Base-by-base conservation (phyloP, 2,113 vertebrate species). In the Mastomys natalensis region DNA sequence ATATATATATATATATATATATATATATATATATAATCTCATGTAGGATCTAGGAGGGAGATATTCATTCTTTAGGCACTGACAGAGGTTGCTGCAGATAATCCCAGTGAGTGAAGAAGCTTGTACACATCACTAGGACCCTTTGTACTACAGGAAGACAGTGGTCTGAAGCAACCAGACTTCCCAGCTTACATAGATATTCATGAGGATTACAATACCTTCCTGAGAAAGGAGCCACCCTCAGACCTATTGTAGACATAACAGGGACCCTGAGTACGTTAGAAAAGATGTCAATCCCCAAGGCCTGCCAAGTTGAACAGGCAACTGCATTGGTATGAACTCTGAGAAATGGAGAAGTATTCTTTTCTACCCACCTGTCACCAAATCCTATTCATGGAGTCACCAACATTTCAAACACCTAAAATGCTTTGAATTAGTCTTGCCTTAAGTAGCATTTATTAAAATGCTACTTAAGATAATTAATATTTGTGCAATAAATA, bases 371-470 rank as follows among this genome's bases (percentile, higher is more conserved):
- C 8, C 2, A 64, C 22, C 40, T 66, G 84, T 6, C 64, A 29
- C 60, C 37, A 87, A 88, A 48, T 51, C 40, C n/a, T 55, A 89
- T n/a, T 85, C 93, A 60, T 43, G 58, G 70, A 37, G 8, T 76
- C 86, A 58, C 68, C 73, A 78, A 64, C 12, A 80, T 55, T 70
- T n/a, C 60, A 87, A 94, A 73, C 51, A 58, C 7, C 37, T 26
- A 40, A 92, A 72, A 76, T 68, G 24, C 48, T 73, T 58, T 90
- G 13, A 95, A 70, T 58, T 45, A 68, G 22, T 21, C 77, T 94
- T 78, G 48, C 40, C 40, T 92, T n/a, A n/a, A n/a, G n/a, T n/a
- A n/a, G n/a, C n/a, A n/a, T 15, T 80, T 72, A 34, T 85, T 88
- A 89, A 96, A 94, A 76, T 29, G 0, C 9, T 82, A 37, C 51